phyloP scores from a whole-genome alignment of 2,113 vertebrate genomes.

The Clupea harengus region DNA sequence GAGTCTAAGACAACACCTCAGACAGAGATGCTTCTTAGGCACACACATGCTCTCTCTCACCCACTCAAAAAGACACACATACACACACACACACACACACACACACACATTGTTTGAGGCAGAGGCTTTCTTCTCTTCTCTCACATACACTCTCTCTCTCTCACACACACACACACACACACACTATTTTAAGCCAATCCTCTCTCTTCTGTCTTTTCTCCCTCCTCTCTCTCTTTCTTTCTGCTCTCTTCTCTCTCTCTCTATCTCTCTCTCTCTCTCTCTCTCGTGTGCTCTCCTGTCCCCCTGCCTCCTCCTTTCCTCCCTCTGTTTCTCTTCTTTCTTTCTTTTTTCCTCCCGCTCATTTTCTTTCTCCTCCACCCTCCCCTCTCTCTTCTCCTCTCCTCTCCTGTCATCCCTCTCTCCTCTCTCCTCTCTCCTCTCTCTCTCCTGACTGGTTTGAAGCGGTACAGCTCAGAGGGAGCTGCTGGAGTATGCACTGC shows the following conservation, averaged over 20 bases:
- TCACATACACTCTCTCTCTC: too few species aligned
- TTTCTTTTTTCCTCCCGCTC: conserved; percentile 1
- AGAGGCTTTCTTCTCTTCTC: too few species aligned
- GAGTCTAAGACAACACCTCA: neutral
- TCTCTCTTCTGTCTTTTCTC: neutral
- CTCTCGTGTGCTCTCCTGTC: neutral
- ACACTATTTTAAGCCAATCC: neutral
- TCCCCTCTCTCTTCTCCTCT: neutral
- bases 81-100: conserved; percentile 12
- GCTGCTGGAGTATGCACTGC: conserved; percentile 30
- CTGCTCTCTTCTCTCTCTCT: too few species aligned
- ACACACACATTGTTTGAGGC: neutral
- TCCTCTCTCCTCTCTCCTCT: neutral
- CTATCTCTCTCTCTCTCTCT: too few species aligned
- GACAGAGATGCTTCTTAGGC: neutral
- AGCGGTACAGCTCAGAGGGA: conserved; percentile 19
- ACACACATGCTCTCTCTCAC: neutral
- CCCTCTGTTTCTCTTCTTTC: neutral
- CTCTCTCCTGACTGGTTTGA: neutral
- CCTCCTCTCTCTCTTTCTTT: neutral
- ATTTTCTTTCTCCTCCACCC: neutral
- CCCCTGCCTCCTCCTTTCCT: neutral
- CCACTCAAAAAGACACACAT: conserved; percentile 24
- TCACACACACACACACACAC: neutral
- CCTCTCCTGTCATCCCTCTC: neutral